Base-by-base conservation (phyloP, 2,797 vertebrate genomes). In the Mionectes olivaceus region DNA sequence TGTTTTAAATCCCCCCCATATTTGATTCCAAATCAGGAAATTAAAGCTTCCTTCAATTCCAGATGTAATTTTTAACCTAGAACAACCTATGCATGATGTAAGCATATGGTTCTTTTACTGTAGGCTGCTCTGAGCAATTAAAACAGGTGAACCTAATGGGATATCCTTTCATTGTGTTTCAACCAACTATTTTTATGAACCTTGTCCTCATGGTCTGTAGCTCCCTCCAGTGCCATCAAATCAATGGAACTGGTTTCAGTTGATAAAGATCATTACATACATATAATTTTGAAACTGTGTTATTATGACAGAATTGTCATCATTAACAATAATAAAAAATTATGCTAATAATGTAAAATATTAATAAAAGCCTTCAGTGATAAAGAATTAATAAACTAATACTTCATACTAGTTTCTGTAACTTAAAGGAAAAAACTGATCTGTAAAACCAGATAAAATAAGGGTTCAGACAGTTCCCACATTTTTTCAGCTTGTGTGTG, bases 221-320 rank as follows among this genome's bases (percentile, higher is more conserved):
- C 67, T 94, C 94, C 89, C 88, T 94, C 81, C 93, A 93, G 78
- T 83, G 90, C 89, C 60, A 93, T 61, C 43, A 27, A 41, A 94
- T 50, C 83, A 60, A 13, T 0, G 53, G 59, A 94, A 87, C 2
- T 81, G 11, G 28, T 27, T 89, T 69, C 39, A 43, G 8, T 6
- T 77, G 57, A 60, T 70, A 33, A 78, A 65, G 33, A 68, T 30
- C n/a, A 71, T 13, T 28, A 67, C 0, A 1, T 33, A 53, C 2
- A 9, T 43, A 9, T 4, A 69, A 87, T 56, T 82, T 80, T 9
- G 44, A 80, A 89, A 55, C 21, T 32, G 12, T 3, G 41, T 39
- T 83, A 79, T 50, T 65, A 24, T 6, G 7, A 46, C 16, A 53
- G 32, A 76, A 85, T 49, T 33, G 30, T 17, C 19, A 61, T 61